A percentile compares a stretch with the other conserved stretches of the same genome.
Evolutionary conservation across 2,888 invertebrate species (phyloP).

Genomic region (Torymus texanus): DNA sequence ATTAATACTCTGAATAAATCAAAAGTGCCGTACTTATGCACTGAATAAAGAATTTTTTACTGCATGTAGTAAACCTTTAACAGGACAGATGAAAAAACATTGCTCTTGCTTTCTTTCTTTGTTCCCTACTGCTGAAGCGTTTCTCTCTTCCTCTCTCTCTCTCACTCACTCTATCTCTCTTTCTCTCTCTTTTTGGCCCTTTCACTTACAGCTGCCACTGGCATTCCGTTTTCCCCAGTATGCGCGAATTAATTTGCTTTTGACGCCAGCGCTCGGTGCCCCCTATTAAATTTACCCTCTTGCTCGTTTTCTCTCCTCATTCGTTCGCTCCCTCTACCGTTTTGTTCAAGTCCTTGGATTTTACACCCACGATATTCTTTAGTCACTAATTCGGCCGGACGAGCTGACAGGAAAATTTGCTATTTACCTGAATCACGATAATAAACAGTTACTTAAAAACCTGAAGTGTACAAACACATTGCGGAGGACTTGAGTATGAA

Average conservation of each 20-base stretch:
- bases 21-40: too few species aligned
- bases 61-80: too few species aligned
- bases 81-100: too few species aligned
- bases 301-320: not conserved
- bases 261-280: not conserved
- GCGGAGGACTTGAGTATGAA: not conserved
- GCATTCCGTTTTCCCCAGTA: not conserved
- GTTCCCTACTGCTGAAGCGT: too few species aligned
- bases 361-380: conserved; percentile 9
- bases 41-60: too few species aligned
- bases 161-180: too few species aligned
- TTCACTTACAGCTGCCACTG: not conserved
- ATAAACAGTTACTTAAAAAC: not conserved
- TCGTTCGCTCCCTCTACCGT: not conserved
- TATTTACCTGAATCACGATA: conserved; percentile 17
- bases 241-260: not conserved
- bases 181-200: too few species aligned
- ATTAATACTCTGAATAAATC: too few species aligned
- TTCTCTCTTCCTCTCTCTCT: too few species aligned
- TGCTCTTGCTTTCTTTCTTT: too few species aligned
- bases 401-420: conserved; percentile 1
- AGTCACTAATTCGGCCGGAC: not conserved
- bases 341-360: not conserved
- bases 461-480: not conserved
- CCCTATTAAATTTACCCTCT: conserved; percentile 15